A percentile compares a stretch with the other conserved stretches of the same genome.
Evolutionary conservation across 2,888 invertebrate species (phyloP).

Genomic region (Oligia latruncula): DNA sequence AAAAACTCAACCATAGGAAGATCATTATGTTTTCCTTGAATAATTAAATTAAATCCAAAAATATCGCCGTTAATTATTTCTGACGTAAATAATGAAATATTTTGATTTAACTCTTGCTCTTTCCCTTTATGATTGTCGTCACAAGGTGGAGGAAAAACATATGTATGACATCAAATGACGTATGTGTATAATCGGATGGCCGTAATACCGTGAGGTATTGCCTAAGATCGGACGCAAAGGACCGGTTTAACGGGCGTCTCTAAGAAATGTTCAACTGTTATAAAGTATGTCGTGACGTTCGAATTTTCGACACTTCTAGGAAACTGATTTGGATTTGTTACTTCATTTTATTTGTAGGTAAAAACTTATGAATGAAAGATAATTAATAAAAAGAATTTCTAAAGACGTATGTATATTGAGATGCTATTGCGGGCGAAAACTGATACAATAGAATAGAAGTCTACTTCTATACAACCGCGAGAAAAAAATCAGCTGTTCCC

Average conservation of each 20-base stretch:
- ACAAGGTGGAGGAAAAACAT: slow-evolving; percentile 27
- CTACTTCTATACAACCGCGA: too few species aligned
- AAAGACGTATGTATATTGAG: neutral
- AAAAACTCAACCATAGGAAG: too few species aligned
- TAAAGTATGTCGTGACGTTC: slow-evolving; percentile 17
- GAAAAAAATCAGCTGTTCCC: too few species aligned
- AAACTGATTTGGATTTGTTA: slow-evolving; percentile 22
- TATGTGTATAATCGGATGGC: neutral
- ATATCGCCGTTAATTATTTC: neutral
- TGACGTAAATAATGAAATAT: slow-evolving; percentile 3
- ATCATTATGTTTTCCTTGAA: neutral
- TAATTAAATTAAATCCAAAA: slow-evolving; percentile 11
- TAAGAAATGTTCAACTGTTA: slow-evolving; percentile 1
- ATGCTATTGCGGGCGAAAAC: neutral
- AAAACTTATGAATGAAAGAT: neutral
- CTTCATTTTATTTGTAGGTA: neutral
- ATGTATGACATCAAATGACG: slow-evolving; percentile 30
- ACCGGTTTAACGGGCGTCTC: slow-evolving; percentile 17
- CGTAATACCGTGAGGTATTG: slow-evolving; percentile 1
- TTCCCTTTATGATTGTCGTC: slow-evolving; percentile 24
- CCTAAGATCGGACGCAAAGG: slow-evolving; percentile 14
- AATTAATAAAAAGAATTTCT: neutral
- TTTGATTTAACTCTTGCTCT: neutral
- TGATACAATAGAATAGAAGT: too few species aligned
- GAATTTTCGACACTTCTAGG: neutral